Conservation (phyloP, 2,888 invertebrate species). For the Luperina testacea region DNA sequence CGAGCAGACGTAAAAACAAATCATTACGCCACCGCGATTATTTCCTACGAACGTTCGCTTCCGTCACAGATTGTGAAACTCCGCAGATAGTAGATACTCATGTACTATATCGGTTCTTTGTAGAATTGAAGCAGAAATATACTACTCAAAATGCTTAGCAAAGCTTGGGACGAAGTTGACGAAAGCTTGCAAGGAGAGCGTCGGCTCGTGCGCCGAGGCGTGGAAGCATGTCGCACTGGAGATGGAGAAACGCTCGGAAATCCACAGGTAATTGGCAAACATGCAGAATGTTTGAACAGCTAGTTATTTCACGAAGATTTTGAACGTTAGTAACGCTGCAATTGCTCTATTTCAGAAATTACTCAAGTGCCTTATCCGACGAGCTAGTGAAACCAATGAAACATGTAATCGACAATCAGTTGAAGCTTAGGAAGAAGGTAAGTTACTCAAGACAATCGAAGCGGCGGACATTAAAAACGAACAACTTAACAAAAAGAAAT, state of each 20-base stretch:
- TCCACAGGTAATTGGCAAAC: constrained; percentile 91
- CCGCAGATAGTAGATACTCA: constrained; percentile 34
- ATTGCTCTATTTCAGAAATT: constrained; percentile 90
- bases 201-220: constrained; percentile 95
- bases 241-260: constrained; percentile 97
- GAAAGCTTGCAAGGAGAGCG: constrained; percentile 94
- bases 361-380: constrained; percentile 94
- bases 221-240: constrained; percentile 98
- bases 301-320: constrained; percentile 46
- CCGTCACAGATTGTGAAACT: constrained; percentile 62
- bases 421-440: constrained; percentile 93
- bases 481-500: background rate
- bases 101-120: constrained; percentile 69
- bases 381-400: constrained; percentile 97
- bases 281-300: constrained; percentile 14
- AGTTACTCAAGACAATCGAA: constrained; percentile 59
- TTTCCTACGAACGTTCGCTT: constrained; percentile 67
- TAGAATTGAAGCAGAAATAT: constrained; percentile 97
- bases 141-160: constrained; percentile 96
- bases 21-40: constrained; percentile 68
- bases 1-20: constrained; percentile 67
- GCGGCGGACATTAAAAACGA: constrained; percentile 8
- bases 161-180: constrained; percentile 96
- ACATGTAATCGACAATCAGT: constrained; percentile 92
- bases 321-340: constrained; percentile 45